These are phyloP conservation scores for Troides helena DNA, from an alignment of 2,888 invertebrate genomes.

Conservation along the genomic window DNA sequence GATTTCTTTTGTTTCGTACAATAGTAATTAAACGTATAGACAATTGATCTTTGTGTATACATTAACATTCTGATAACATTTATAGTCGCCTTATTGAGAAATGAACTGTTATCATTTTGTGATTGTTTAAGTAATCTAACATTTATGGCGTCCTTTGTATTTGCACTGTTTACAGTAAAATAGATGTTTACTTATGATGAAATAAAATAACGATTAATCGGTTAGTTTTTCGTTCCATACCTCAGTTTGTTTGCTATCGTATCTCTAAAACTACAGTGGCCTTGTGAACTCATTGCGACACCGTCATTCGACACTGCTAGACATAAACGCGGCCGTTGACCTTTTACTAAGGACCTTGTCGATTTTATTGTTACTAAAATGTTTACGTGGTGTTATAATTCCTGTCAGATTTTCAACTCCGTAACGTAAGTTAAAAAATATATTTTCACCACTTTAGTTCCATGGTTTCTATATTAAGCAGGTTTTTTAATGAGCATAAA, in stretches of 20 bases:
- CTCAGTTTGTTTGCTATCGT: slow-evolving; percentile 18
- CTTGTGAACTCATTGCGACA: slow-evolving; percentile 61
- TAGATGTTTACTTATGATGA: background rate
- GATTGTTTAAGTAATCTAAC: no score
- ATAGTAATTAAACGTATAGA: no score
- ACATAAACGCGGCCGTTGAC: slow-evolving; percentile 55
- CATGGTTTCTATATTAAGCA: no score
- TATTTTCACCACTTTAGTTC: no score
- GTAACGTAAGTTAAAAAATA: no score
- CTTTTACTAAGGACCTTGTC: slow-evolving; percentile 53
- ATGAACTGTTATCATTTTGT: no score
- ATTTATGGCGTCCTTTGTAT: no score
- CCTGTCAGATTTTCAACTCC: background rate
- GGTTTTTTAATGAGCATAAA: no score
- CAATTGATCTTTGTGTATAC: no score
- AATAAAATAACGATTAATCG: background rate
- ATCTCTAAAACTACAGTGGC: slow-evolving; percentile 44
- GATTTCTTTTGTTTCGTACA: no score
- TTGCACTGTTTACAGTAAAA: background rate
- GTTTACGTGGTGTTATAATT: background rate
- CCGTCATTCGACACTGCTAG: slow-evolving; percentile 42
- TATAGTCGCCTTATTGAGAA: background rate
- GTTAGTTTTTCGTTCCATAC: slow-evolving; percentile 1
- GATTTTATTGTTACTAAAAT: slow-evolving; percentile 17
- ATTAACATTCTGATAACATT: no score